A percentile compares a stretch with the other conserved stretches of the same genome.
These are phyloP conservation scores for Micronisus gabar DNA, from an alignment of 2,113 vertebrate genomes.

Conservation along the genomic window DNA sequence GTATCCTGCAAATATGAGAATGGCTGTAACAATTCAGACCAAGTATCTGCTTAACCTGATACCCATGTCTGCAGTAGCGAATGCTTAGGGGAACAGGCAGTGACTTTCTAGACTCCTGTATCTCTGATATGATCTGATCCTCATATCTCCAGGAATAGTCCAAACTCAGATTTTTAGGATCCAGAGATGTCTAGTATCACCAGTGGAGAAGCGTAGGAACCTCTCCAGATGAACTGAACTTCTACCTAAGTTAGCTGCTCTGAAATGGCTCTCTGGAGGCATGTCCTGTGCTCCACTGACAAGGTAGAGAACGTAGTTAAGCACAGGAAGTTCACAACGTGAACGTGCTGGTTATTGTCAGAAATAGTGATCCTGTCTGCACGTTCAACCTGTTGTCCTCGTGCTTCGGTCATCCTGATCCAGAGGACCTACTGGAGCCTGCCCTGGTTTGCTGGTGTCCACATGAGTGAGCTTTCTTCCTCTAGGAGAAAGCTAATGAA, in stretches of 20 bases:
- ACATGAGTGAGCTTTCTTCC: rapidly evolving
- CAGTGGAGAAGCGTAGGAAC: background rate
- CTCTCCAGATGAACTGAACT: background rate
- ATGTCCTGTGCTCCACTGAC: rapidly evolving
- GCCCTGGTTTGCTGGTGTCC: background rate
- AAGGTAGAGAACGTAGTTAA: rapidly evolving
- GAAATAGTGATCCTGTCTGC: background rate
- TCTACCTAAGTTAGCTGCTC: background rate
- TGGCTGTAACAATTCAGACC: background rate
- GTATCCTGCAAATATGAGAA: background rate
- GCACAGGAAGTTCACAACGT: background rate
- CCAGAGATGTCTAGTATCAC: background rate
- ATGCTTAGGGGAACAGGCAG: background rate
- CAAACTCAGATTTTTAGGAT: background rate
- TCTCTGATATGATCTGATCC: background rate
- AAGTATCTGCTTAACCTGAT: background rate
- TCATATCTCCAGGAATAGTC: background rate
- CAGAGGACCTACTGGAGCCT: background rate
- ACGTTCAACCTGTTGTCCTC: background rate
- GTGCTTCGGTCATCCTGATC: background rate
- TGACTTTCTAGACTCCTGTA: background rate
- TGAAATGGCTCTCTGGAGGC: background rate
- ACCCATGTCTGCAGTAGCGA: background rate
- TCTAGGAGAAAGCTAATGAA: background rate
- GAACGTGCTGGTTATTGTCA: background rate